phyloP scores from a whole-genome alignment of 2,888 invertebrate species.

The Diloba caeruleocephala region DNA sequence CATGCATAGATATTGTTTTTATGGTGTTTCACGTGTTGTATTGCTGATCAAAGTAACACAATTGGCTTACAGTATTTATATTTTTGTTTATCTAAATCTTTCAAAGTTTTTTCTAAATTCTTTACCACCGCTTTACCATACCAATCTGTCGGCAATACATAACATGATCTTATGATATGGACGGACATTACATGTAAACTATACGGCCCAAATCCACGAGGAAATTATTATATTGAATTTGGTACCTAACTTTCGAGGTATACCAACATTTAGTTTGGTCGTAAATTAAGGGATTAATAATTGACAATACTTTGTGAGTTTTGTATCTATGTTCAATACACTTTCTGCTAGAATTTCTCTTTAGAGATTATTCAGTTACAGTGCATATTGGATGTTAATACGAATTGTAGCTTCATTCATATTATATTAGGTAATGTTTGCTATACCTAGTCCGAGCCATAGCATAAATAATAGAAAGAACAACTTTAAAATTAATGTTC shows the following conservation, averaged over 20 bases:
- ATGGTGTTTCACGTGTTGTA: conserved; percentile 55
- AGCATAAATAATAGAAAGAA: conserved; percentile 58
- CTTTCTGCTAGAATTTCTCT: not conserved
- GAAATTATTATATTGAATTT: not conserved
- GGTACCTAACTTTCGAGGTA: not conserved
- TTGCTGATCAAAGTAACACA: conserved; percentile 66
- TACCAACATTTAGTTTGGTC: not conserved
- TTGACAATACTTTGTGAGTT: not conserved
- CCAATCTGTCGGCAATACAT: conserved; percentile 84
- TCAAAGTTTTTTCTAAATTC: conserved; percentile 70
- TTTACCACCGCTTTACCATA: conserved; percentile 68
- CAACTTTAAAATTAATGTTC: conserved; percentile 50
- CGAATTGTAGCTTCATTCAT: not conserved
- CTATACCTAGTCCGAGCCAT: conserved; percentile 33
- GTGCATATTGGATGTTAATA: not conserved
- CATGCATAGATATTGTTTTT: conserved; percentile 57
- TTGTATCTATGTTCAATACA: not conserved
- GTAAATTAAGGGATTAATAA: not conserved
- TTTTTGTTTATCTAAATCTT: conserved; percentile 58
- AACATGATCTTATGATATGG: conserved; percentile 65
- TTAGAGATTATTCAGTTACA: conserved; percentile 8
- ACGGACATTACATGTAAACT: conserved; percentile 27
- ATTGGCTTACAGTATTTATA: conserved; percentile 71
- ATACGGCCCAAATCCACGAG: not conserved
- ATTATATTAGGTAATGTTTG: not conserved